Evolutionary conservation across 2,888 invertebrate genomes (phyloP).

Genomic region (Stratiomys singularior): DNA sequence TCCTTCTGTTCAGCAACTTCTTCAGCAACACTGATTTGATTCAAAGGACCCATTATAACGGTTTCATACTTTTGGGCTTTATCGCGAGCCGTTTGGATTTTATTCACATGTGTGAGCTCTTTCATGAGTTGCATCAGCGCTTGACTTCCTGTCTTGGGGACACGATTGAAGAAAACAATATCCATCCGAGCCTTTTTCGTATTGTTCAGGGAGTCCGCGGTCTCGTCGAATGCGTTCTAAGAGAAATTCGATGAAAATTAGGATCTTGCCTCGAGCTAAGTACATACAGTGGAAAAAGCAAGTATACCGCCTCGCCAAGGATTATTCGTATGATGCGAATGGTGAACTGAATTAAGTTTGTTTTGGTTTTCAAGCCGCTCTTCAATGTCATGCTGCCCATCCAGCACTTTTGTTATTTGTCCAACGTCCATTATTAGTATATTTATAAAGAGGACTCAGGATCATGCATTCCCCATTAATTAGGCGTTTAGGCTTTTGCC

Average conservation of each 20-base stretch:
- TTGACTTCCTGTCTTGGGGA: conserved; percentile 62
- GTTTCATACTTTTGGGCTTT: conserved; percentile 74
- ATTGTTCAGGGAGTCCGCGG: conserved; percentile 21
- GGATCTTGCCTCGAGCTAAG: background rate
- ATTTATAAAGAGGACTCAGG: too few species aligned
- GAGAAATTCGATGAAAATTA: conserved; percentile 14
- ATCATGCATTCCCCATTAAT: too few species aligned
- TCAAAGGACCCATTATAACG: conserved; percentile 77
- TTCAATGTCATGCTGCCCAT: too few species aligned
- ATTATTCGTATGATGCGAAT: background rate
- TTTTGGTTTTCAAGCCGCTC: too few species aligned
- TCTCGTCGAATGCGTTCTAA: background rate
- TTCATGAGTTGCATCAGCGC: conserved; percentile 60
- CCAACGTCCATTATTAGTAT: too few species aligned
- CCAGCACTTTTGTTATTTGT: too few species aligned
- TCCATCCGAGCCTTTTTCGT: conserved; percentile 43
- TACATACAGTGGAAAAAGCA: background rate
- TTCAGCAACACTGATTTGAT: conserved; percentile 77
- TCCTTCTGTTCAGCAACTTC: conserved; percentile 55
- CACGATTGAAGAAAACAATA: conserved; percentile 59
- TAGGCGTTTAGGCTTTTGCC: too few species aligned
- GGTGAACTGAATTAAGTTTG: background rate
- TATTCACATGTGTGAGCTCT: conserved; percentile 59
- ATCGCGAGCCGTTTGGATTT: conserved; percentile 70
- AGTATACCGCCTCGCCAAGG: background rate